Percentiles rank a stretch among this genome's conserved stretches.
Evolutionary conservation across 2,888 invertebrate species (phyloP).

Genomic region (Anthophora plumipes): DNA sequence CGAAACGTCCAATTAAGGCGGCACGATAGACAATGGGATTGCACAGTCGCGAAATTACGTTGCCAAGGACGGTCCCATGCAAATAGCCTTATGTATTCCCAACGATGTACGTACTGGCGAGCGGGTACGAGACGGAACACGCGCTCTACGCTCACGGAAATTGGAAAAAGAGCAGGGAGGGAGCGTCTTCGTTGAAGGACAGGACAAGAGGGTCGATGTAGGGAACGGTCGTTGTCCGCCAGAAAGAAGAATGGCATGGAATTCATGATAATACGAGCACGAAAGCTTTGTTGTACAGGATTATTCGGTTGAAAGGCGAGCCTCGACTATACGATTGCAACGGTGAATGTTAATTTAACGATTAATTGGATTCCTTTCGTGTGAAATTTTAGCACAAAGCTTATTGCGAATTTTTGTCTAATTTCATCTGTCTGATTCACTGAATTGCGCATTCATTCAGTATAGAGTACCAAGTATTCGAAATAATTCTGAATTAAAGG

Average conservation of each 20-base stretch:
- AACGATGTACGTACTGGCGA: too few species aligned
- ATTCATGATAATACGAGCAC: constrained; percentile 46
- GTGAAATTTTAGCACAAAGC: too few species aligned
- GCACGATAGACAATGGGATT: constrained; percentile 68
- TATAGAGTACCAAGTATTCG: too few species aligned
- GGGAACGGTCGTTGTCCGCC: constrained; percentile 52
- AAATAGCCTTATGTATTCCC: constrained; percentile 62
- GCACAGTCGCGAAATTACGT: constrained; percentile 57
- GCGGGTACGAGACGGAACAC: constrained; percentile 40
- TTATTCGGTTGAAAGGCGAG: not conserved
- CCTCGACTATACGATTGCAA: not conserved
- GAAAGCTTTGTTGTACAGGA: constrained; percentile 13
- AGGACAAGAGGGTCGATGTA: constrained; percentile 49
- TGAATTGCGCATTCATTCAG: too few species aligned
- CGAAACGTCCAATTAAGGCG: constrained; percentile 77
- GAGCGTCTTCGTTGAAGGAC: constrained; percentile 52
- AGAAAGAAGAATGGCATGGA: constrained; percentile 30
- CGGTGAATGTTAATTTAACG: not conserved
- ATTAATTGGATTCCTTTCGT: not conserved
- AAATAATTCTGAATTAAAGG: too few species aligned
- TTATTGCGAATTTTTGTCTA: too few species aligned
- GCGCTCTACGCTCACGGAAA: constrained; percentile 13
- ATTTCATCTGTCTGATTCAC: too few species aligned
- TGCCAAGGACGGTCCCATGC: constrained; percentile 45
- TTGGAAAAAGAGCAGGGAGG: constrained; percentile 30